These are phyloP conservation scores for Ailuropoda melanoleuca DNA, from an alignment of 2,113 vertebrate genomes.

Conservation along the genomic window DNA sequence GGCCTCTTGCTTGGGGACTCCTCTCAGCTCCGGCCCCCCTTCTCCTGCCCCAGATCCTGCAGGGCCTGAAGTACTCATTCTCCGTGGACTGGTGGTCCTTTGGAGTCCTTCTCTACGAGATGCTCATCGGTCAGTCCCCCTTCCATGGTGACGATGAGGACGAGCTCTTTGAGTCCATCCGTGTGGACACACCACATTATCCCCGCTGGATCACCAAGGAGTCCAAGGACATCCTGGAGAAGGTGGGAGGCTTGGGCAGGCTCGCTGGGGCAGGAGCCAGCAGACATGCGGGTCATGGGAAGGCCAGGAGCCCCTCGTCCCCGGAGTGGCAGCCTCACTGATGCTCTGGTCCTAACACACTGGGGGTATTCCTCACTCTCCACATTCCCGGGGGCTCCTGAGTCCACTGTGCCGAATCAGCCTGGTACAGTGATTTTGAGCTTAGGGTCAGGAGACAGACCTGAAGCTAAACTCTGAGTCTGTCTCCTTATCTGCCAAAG, in stretches of 20 bases:
- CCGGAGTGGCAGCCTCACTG: not conserved
- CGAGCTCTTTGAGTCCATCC: conserved; percentile 97
- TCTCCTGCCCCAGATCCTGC: conserved; percentile 88
- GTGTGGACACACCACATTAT: conserved; percentile 95
- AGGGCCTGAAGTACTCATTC: conserved; percentile 95
- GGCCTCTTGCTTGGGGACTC: fast-evolving
- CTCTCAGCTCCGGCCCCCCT: not conserved
- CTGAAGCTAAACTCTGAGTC: not conserved
- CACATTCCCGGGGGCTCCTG: not conserved
- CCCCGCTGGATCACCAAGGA: conserved; percentile 98
- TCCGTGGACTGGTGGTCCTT: conserved; percentile 99
- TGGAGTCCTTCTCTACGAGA: conserved; percentile 97
- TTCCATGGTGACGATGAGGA: conserved; percentile 99
- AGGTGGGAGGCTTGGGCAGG: conserved; percentile 82
- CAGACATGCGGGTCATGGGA: fast-evolving
- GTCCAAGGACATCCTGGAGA: conserved; percentile 95
- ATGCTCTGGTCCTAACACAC: not conserved
- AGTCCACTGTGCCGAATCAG: not conserved
- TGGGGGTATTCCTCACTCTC: not conserved
- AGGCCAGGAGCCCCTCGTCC: not conserved
- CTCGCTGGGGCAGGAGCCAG: not conserved
- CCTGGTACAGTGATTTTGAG: not conserved
- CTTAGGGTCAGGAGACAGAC: not conserved
- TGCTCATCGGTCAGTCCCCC: conserved; percentile 98
- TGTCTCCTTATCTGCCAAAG: not conserved